Evolutionary conservation across 2,797 vertebrate species (phyloP), one percentile per base, ranked within the genome.

Genomic region (Enteromius mattozi): DNA sequence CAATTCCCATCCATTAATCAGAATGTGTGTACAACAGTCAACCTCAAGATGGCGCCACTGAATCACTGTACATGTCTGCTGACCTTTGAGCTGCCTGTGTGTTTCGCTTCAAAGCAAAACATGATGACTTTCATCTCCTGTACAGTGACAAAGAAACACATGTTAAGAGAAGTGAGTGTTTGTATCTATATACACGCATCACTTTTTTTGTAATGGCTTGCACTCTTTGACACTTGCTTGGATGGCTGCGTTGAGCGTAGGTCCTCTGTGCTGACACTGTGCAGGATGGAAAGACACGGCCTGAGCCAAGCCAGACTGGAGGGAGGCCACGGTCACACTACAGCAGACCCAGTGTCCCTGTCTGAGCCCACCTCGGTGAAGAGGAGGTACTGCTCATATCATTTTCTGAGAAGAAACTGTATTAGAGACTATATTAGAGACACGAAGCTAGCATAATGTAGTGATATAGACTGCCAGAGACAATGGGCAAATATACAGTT

Each of bases 201-300:
- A n/a, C 78, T 6, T 66, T 49, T 84, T 81, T 80, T 84, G 71
- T 37, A 54, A n/a, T 70, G 79, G 69, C 80, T 59, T 86, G 84
- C 83, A 86, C 86, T 33, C 56, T 65, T 59, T 86, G 80, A 83
- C 80, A 77, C 63, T 74, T 77, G 42, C 75, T 75, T 56, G 47
- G 75, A 71, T 77, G 83, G 59, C 61, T 83, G 70, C 70, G 49
- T 78, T 72, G 47, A 81, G 86, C 66, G 63, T 17, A 49, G 76
- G 66, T 82, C 63, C 75, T 87, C 77, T 40, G 81, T 49, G 10
- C 69, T 88, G 87, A 90, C 85, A 85, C 81, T 86, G 83, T 82
- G 79, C 89, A 90, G 87, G 85, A 84, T 88, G 88, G 88, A 90
- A 90, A 90, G 85, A 88, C 61, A 40, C 45, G 40, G 75, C 42